Percentiles rank a stretch among this genome's conserved stretches.
Evolutionary conservation across 2,113 vertebrate genomes (phyloP).

Genomic region (Myrmophylax atrothorax): DNA sequence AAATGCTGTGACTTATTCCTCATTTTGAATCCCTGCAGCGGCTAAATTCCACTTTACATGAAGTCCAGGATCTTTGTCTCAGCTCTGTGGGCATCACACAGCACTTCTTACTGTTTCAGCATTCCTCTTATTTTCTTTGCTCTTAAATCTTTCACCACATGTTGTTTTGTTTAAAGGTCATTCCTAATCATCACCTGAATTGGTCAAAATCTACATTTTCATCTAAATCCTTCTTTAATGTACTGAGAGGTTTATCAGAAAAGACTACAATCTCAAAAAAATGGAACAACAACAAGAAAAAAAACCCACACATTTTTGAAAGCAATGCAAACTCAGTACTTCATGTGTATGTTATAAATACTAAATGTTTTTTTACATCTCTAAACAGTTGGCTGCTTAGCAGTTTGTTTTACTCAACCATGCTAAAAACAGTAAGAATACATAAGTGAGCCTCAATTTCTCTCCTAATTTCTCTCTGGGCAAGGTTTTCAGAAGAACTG

Average conservation of each 20-base stretch:
- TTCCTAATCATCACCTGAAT: background rate
- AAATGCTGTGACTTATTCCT: background rate
- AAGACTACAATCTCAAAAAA: too few relatives aligned
- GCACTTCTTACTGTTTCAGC: background rate
- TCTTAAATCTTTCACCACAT: background rate
- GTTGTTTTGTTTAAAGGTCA: background rate
- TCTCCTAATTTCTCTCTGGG: background rate
- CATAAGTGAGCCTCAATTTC: background rate
- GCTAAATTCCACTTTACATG: background rate
- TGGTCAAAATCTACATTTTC: background rate
- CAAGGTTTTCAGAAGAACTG: background rate
- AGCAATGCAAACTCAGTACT: background rate
- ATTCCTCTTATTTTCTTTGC: background rate
- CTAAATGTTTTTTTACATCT: background rate
- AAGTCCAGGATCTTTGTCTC: background rate
- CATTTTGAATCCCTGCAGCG: background rate
- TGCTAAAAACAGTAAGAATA: background rate
- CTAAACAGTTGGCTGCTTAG: background rate
- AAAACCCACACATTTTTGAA: background rate
- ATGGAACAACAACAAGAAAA: too few relatives aligned
- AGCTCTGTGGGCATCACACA: background rate
- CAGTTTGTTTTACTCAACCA: background rate
- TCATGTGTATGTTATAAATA: background rate
- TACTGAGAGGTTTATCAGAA: background rate
- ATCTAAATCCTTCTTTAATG: background rate